Percentiles rank a stretch among this genome's conserved stretches.
Conservation (phyloP, 1,140 invertebrate genomes). For the Rhopalosiphum padi region DNA sequence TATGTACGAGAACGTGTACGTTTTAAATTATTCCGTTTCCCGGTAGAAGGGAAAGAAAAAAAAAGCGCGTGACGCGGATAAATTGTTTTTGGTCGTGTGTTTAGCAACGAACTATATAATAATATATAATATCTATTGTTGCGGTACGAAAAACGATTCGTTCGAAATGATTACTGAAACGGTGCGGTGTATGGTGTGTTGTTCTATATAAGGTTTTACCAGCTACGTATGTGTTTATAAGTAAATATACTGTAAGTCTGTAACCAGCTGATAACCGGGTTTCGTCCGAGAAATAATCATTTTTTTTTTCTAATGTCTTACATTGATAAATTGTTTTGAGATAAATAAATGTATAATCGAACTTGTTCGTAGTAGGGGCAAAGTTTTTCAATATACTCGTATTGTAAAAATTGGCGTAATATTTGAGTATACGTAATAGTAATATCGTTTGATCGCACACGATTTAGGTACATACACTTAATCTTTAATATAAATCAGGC, state of each 20-base stretch:
- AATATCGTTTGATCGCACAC: too few relatives aligned
- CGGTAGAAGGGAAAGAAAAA: not conserved
- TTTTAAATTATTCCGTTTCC: constrained; percentile 47
- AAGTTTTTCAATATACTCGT: too few relatives aligned
- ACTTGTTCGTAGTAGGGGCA: not conserved
- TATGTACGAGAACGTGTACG: not conserved
- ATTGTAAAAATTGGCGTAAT: too few relatives aligned
- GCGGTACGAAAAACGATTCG: constrained; percentile 35
- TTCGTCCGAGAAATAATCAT: not conserved
- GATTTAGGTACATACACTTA: not conserved
- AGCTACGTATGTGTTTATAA: not conserved
- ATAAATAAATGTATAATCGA: not conserved
- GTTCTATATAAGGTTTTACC: constrained; percentile 8
- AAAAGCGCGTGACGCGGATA: constrained; percentile 11
- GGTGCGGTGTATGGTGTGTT: not conserved
- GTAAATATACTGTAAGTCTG: not conserved
- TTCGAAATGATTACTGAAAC: not conserved
- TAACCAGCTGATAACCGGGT: not conserved
- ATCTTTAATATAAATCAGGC: not conserved
- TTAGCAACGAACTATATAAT: not conserved
- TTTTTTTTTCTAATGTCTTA: not conserved
- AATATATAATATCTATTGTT: constrained; percentile 6
- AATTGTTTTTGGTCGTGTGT: constrained; percentile 28
- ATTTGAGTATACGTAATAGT: too few relatives aligned
- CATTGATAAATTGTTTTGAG: not conserved